Evolutionary conservation across 2,113 vertebrate genomes (phyloP), one percentile per base, ranked within the genome.

Genomic region (Oreocharis arfaki): DNA sequence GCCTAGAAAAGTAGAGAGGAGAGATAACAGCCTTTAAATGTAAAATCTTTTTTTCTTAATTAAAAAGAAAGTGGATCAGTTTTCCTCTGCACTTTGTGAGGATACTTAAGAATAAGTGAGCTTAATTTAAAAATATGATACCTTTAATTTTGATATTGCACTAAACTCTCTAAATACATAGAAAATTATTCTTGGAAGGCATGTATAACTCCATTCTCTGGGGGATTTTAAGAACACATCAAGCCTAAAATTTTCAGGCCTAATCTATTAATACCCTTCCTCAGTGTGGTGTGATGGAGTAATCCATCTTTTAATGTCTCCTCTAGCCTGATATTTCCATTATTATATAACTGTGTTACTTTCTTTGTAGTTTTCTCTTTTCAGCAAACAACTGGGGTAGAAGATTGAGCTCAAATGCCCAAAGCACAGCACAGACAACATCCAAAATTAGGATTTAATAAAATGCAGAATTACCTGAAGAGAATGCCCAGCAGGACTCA

Each of bases 401-500:
- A 69, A 95, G 37, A 69, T 39, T 55, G 52, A 65, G 84, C 39
- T 91, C 47, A 74, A 64, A 71, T 63, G 49, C 20, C 41, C 41
- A 53, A 7, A 90, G 39, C 65, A 80, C 46, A 65, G 44, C 19
- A 88, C 7, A 12, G 75, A 78, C 55, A 88, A 46, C 84, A 78
- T 21, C 28, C 49, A 73, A 85, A 93, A 77, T 65, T n/a, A 87
- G 18, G 27, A 52, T 75, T 89, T 47, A 78, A 85, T 78, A 76
- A 91, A 77, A 83, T 57, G 35, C 4, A 94, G 22, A 89, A 80
- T 96, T 98, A 99, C 99, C 99, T 99, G 99, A 95, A 99, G 98
- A 78, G 99, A 99, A 97, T 99, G 99, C 85, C 99, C 99, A 7
- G 99, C 98, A 60, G 99, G 99, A 97, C 99, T 99, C 82, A 99